Evolutionary conservation across 2,113 vertebrate genomes (phyloP).

Genomic region (Entosphenus tridentatus): DNA sequence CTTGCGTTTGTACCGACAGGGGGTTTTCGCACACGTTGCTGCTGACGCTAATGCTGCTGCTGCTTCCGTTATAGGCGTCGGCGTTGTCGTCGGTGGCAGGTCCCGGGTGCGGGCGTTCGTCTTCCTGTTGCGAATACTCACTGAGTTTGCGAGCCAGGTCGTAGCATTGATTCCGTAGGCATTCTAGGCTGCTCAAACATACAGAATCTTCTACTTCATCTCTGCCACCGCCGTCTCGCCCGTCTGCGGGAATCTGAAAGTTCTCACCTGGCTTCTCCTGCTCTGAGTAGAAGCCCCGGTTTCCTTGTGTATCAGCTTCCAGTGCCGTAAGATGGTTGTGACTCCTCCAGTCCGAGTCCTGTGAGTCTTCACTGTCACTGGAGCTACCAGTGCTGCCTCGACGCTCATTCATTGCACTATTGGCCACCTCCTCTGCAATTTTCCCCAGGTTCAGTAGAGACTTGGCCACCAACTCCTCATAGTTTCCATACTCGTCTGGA

Average conservation of each 20-base stretch:
- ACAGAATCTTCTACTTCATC: background rate
- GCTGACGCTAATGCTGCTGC: too few species aligned
- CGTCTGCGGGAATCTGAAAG: background rate
- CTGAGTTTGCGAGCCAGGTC: slow-evolving; percentile 2
- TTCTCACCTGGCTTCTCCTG: background rate
- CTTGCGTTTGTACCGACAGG: background rate
- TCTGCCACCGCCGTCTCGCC: background rate
- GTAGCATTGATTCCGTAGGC: slow-evolving; percentile 4
- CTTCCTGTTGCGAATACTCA: slow-evolving; percentile 4
- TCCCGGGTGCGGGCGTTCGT: background rate
- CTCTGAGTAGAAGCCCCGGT: too few species aligned
- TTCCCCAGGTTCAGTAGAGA: slow-evolving; percentile 5
- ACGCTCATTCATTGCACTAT: background rate
- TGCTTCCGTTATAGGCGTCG: too few species aligned
- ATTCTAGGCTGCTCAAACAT: slow-evolving; percentile 3
- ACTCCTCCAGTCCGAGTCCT: slow-evolving; percentile 1
- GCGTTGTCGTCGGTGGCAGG: background rate
- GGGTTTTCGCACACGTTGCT: too few species aligned
- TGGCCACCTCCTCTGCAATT: slow-evolving; percentile 4
- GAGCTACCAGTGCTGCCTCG: background rate
- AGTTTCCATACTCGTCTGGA: slow-evolving; percentile 3
- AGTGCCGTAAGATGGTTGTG: background rate
- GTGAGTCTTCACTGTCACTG: background rate
- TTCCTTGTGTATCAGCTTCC: slow-evolving; percentile 1
- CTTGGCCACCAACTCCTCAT: slow-evolving; percentile 4